Conservation (phyloP, 1,140 invertebrate genomes). For the Drosophila takahashii region DNA sequence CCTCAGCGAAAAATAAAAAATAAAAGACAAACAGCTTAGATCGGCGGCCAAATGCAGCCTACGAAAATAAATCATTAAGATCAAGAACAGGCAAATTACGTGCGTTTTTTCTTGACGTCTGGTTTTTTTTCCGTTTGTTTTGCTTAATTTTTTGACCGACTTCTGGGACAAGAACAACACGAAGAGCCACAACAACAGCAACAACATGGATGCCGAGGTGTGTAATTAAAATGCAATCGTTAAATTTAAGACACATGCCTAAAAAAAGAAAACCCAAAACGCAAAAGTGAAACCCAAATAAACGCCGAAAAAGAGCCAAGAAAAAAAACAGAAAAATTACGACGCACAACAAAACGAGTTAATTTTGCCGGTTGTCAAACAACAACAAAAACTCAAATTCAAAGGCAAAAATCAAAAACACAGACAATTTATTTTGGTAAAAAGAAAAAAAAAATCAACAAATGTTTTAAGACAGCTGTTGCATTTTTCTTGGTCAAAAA, state of each 20-base stretch:
- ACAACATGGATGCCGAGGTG: conserved; percentile 75
- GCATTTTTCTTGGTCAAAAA: conserved; percentile 20
- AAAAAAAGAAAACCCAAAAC: conserved; percentile 14
- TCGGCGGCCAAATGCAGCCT: conserved; percentile 42
- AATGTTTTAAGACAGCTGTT: conserved; percentile 24
- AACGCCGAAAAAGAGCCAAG: conserved; percentile 3
- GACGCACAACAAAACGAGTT: conserved; percentile 11
- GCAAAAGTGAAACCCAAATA: conserved; percentile 34
- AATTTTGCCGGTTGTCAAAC: conserved; percentile 7
- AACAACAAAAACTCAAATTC: conserved; percentile 9
- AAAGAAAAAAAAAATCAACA: conserved; percentile 12
- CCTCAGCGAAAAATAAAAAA: not conserved
- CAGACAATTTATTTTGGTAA: conserved; percentile 39
- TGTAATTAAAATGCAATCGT: conserved; percentile 54
- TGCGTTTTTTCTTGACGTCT: conserved; percentile 19
- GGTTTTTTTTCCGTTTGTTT: conserved; percentile 39
- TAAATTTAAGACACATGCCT: conserved; percentile 37
- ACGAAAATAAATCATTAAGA: conserved; percentile 70
- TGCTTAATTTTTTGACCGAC: conserved; percentile 63
- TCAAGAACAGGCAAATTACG: conserved; percentile 25
- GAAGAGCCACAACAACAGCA: conserved; percentile 11
- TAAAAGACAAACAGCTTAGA: conserved; percentile 33
- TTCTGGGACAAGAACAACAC: conserved; percentile 45
- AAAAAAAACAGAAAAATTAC: conserved; percentile 3
- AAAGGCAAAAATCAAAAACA: conserved; percentile 20